Percentiles rank a stretch among this genome's conserved stretches.
These are phyloP conservation scores for Antedon mediterranea DNA, from an alignment of 53 echinoderm and acorn worm genomes.

Conservation along the genomic window DNA sequence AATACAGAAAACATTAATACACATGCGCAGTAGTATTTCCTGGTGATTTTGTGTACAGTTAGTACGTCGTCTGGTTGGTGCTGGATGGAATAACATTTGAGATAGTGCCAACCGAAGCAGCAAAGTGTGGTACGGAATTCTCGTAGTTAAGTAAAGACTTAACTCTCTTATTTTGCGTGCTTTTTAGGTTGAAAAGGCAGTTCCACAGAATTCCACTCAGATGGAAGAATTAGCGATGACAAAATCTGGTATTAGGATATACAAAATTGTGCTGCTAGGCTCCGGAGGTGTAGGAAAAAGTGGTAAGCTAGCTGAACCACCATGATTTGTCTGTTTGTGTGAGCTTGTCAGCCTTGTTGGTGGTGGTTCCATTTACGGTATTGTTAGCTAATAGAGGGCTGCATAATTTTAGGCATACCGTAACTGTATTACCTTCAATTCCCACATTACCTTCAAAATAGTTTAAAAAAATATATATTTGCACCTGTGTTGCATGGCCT, in stretches of 20 bases:
- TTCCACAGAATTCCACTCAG: neutral
- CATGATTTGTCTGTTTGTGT: too few species aligned
- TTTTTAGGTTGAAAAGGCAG: neutral
- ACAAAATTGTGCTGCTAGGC: constrained; percentile 88
- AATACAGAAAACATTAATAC: neutral
- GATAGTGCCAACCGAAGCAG: neutral
- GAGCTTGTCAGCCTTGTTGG: neutral
- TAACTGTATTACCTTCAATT: too few species aligned
- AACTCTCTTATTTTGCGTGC: neutral
- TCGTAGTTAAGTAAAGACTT: neutral
- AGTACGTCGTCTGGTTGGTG: neutral
- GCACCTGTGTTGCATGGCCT: too few species aligned
- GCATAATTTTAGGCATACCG: too few species aligned
- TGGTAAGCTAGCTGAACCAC: constrained; percentile 56
- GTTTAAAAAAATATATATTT: too few species aligned
- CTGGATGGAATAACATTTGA: neutral
- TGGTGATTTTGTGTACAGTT: neutral
- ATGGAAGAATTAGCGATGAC: constrained; percentile 40
- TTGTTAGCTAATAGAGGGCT: too few species aligned
- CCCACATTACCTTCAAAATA: too few species aligned
- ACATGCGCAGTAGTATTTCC: neutral
- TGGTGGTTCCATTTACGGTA: too few species aligned
- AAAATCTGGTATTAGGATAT: constrained; percentile 79
- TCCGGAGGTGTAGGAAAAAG: constrained; percentile 95
- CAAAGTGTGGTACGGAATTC: neutral